Evolutionary conservation across 2,797 vertebrate species (phyloP).

Genomic region (Alfaro cultratus): DNA sequence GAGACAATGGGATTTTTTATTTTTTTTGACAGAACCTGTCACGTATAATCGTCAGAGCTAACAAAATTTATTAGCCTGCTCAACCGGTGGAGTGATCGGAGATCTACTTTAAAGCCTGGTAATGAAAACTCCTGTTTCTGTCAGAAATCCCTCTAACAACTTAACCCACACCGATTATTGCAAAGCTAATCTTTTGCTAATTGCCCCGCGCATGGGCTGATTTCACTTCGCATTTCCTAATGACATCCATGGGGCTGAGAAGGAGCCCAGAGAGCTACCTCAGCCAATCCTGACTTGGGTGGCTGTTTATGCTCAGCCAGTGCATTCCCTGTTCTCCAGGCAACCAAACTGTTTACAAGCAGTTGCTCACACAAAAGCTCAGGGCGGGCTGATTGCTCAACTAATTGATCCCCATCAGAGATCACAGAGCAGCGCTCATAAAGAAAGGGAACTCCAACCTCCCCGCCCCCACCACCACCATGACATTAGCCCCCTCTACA

Average conservation of each 20-base stretch:
- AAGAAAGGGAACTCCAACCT: constrained; percentile 67
- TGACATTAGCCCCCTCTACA: constrained; percentile 71
- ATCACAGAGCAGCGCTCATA: constrained; percentile 76
- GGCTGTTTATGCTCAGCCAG: constrained; percentile 74
- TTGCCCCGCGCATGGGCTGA: constrained; percentile 41
- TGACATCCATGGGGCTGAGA: constrained; percentile 32
- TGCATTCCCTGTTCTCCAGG: constrained; percentile 70
- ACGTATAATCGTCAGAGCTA: not conserved
- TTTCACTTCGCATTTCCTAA: constrained; percentile 61
- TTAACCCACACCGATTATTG: constrained; percentile 43
- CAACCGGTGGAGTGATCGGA: not conserved
- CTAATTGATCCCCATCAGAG: constrained; percentile 83
- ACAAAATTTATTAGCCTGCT: not conserved
- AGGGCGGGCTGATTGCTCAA: constrained; percentile 78
- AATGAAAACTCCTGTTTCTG: constrained; percentile 32
- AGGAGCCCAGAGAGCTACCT: constrained; percentile 38
- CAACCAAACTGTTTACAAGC: constrained; percentile 77
- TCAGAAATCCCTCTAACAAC: constrained; percentile 35
- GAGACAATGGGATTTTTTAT: not conserved
- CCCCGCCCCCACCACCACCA: constrained; percentile 13
- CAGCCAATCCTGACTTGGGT: constrained; percentile 52
- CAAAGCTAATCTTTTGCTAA: constrained; percentile 47
- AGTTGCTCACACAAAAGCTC: constrained; percentile 74
- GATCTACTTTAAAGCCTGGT: constrained; percentile 20
- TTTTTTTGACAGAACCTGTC: not conserved